Percentiles rank a stretch among this genome's conserved stretches.
phyloP scores from a whole-genome alignment of 2,888 invertebrate genomes.

The Drosophila silvestris region DNA sequence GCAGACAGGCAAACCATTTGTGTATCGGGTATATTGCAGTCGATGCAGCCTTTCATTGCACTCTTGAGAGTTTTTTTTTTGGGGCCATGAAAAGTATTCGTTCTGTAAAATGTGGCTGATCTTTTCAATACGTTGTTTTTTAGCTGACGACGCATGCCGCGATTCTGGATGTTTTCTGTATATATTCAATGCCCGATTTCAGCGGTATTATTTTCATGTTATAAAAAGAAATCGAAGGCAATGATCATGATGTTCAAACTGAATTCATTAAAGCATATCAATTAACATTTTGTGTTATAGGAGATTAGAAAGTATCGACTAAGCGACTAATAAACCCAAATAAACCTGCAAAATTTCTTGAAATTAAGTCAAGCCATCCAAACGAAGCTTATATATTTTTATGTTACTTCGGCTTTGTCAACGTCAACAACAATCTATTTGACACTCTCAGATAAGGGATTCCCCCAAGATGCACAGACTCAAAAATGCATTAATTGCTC shows the following conservation, averaged over 20 bases:
- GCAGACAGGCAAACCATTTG: background rate
- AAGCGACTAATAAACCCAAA: background rate
- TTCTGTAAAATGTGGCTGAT: slow-evolving; percentile 7
- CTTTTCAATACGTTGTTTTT: slow-evolving; percentile 19
- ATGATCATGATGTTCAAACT: background rate
- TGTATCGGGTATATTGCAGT: slow-evolving; percentile 18
- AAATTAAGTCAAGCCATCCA: background rate
- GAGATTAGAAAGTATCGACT: background rate
- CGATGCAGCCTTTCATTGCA: background rate
- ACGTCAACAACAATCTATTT: background rate
- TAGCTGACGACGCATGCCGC: slow-evolving; percentile 20
- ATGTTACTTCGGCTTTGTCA: background rate
- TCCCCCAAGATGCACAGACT: background rate
- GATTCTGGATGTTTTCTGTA: slow-evolving; percentile 7
- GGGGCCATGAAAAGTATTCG: slow-evolving; percentile 52
- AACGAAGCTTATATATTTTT: background rate
- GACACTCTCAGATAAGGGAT: background rate
- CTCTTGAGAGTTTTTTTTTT: slow-evolving; percentile 17
- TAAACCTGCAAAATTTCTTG: background rate
- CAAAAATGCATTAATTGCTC: background rate
- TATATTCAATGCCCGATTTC: slow-evolving; percentile 1
- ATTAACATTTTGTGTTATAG: background rate
- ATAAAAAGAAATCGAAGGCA: background rate
- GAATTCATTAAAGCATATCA: background rate
- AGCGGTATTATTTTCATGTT: background rate